Evolutionary conservation across 2,888 invertebrate genomes (phyloP), one percentile per base, ranked within the genome.

Genomic region (Drosophila tanythrix): DNA sequence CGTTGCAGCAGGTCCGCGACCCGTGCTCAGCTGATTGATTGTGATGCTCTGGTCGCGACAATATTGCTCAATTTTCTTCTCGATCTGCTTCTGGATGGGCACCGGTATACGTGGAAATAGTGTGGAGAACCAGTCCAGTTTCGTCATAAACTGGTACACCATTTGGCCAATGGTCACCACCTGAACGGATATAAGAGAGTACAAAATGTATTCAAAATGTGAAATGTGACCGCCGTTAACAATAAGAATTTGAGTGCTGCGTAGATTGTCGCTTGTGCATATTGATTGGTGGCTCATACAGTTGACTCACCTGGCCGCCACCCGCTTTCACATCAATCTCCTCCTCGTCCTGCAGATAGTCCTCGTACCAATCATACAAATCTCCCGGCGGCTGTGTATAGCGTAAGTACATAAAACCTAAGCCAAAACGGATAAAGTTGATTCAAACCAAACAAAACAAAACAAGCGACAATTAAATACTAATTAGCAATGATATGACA

Each of bases 51-150:
- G 93, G 74, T 93, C 93, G 84, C 95, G 94, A 79, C 95, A 94
- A 93, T 95, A 95, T 89, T 95, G 93, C 91, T 96, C 94, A 74
- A 96, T 92, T 93, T 95, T 96, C 87, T 95, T 96, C 90, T 98
- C 98, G 79, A 98, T 96, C 92, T 96, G 97, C 93, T 98, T 98
- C 94, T 97, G 96, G 88, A 99, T 99, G 31, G 99, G 99, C 70
- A 99, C 99, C 0, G 99, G 99, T 93, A 99, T 99, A 81, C 99
- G 95, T 0, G 99, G 99, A 92, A 99, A 99, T 25, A 99, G 94
- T 0, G 99, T 99, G 50, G 98, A 98, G 94, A 99, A 99, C 99
- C 99, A 99, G 92, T 99, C 99, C 68, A 99, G 94, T 92, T 99
- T 99, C 69, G 97, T 96, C 62, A 99, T 94, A 95, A 98, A 98